Evolutionary conservation across 2,888 invertebrate genomes (phyloP).

Genomic region (Stratiomys singularior): DNA sequence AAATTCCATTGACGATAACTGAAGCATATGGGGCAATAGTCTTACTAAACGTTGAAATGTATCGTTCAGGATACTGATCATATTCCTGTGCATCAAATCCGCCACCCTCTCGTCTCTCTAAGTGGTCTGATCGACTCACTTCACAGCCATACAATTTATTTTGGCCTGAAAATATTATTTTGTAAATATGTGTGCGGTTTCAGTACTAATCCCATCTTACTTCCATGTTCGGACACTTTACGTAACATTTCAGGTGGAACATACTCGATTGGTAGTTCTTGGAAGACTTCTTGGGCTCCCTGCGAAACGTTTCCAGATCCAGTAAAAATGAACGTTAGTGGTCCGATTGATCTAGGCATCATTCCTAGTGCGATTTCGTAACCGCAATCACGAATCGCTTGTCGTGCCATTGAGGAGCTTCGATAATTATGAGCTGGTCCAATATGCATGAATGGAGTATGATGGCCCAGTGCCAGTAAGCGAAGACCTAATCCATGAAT

Average conservation of each 20-base stretch:
- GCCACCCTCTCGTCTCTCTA: constrained; percentile 92
- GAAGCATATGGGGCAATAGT: constrained; percentile 98
- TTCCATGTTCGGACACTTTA: constrained; percentile 96
- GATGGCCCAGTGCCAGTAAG: constrained; percentile 92
- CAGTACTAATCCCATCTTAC: constrained; percentile 67
- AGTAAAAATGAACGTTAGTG: constrained; percentile 96
- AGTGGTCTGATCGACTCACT: constrained; percentile 91
- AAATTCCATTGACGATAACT: constrained; percentile 97
- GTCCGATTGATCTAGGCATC: constrained; percentile 98
- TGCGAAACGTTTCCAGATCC: constrained; percentile 98
- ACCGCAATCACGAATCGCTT: constrained; percentile 98
- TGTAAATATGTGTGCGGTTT: not conserved
- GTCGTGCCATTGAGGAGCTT: constrained; percentile 96
- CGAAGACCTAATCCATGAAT: constrained; percentile 96
- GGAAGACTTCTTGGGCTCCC: constrained; percentile 92
- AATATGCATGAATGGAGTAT: constrained; percentile 99
- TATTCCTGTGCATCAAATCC: constrained; percentile 90
- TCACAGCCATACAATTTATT: constrained; percentile 98
- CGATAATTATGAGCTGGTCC: constrained; percentile 99
- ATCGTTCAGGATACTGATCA: constrained; percentile 91
- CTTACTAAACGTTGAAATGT: constrained; percentile 95
- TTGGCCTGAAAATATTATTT: constrained; percentile 70
- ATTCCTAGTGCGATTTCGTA: constrained; percentile 96
- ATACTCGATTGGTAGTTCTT: constrained; percentile 97
- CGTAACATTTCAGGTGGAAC: constrained; percentile 94